Base-by-base conservation (phyloP, 2,888 invertebrate genomes). In the Dryococelus australis region DNA sequence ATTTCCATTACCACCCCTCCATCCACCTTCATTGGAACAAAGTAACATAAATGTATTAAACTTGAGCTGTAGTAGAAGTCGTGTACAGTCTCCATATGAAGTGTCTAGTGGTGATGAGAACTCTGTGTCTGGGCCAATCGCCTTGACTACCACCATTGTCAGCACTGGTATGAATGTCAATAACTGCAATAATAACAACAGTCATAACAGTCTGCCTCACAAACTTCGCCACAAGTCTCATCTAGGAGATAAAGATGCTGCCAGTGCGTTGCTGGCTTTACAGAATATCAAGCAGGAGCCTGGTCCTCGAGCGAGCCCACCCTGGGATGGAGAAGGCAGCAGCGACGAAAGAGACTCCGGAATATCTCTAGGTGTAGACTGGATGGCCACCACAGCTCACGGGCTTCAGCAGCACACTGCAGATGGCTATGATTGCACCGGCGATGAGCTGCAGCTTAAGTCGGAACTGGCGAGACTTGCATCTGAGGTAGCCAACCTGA, bases 181-280 rank as follows among this genome's bases (percentile, higher is more conserved):
- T 90, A 92, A 92, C 83, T 91, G 93, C 87, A 65, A 12, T 16
- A 78, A 26, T 53, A 47, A 13, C 35, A 84, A 43, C 78, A 81
- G 26, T 24, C 78, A 96, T 93, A 97, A 97, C 92, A 95, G 97
- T 90, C 94, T 98, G 92, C 98, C 98, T 4, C 95, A 97, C 90
- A 98, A 98, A 92, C 94, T 98, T 89, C 96, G 98, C 91, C 98
- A 98, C 94, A 98, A 98, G 93, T 96, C 97, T 78, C 96, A 97
- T 91, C 94, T 98, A 89, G 97, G 97, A 16, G 98, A 98, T 92
- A 97, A 97, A 92, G 98, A 98, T 91, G 91, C 92, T n/a, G 97
- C 97, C 16, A 95, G 95, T 88, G 97, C 96, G 24, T 94, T 97
- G 87, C 94, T 97, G n/a, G 96, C 96, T 80, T 94, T 97, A 84